Evolutionary conservation across 2,113 vertebrate species (phyloP).

Genomic region (Canis aureus): DNA sequence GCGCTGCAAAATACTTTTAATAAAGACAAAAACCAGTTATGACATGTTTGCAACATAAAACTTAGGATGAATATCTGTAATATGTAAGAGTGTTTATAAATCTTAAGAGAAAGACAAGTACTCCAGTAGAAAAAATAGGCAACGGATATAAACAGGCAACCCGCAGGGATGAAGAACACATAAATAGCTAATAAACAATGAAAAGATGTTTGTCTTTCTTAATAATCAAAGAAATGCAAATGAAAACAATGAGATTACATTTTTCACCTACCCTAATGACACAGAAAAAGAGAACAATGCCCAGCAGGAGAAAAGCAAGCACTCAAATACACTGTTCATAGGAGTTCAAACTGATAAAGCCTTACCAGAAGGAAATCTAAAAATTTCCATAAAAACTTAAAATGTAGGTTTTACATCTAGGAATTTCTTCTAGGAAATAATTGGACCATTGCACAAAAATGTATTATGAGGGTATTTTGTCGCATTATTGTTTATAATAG

Average conservation of each 20-base stretch:
- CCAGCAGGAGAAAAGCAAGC: not conserved
- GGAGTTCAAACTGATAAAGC: not conserved
- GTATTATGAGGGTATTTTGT: not conserved
- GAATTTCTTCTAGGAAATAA: constrained; percentile 13
- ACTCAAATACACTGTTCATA: not conserved
- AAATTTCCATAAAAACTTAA: not conserved
- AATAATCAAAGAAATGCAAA: constrained; percentile 41
- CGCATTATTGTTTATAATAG: not conserved
- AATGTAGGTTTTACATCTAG: not conserved
- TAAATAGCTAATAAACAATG: not conserved
- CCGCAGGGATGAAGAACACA: too few relatives aligned
- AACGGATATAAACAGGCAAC: not conserved
- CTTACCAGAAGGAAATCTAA: not conserved
- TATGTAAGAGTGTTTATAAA: not conserved
- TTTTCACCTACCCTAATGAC: not conserved
- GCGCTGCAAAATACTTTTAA: constrained; percentile 9
- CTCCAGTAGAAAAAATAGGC: not conserved
- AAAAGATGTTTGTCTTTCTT: constrained; percentile 39
- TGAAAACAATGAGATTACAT: constrained; percentile 6
- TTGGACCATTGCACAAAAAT: not conserved
- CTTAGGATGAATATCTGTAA: not conserved
- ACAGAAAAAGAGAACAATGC: not conserved
- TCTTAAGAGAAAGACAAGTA: constrained; percentile 33
- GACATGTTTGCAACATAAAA: not conserved
- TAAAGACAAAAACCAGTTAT: constrained; percentile 16